A percentile compares a stretch with the other conserved stretches of the same genome.
Conservation (phyloP, 2,797 vertebrate genomes). For the Ibycter americanus region DNA sequence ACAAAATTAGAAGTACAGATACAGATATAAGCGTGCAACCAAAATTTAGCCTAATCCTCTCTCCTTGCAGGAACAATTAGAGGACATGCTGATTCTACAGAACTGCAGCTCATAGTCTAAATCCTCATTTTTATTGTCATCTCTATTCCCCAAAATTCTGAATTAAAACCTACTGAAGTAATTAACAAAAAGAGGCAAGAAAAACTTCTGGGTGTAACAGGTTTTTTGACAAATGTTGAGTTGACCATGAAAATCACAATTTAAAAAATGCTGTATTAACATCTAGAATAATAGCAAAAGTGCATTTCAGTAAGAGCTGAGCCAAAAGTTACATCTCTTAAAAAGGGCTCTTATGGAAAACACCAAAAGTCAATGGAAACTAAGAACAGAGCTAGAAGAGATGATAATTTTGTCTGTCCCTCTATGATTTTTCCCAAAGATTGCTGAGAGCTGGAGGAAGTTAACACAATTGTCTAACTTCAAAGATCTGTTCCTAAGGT, state of each 20-base stretch:
- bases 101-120: not conserved
- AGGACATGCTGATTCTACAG: not conserved
- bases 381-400: not conserved
- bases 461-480: not conserved
- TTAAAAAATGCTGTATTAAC: not conserved
- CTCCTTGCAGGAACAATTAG: not conserved
- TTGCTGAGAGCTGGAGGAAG: not conserved
- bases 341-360: not conserved
- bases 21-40: not conserved
- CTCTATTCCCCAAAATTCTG: not conserved
- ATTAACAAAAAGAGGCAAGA: not conserved
- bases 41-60: not conserved
- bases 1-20: not conserved
- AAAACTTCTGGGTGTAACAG: not conserved
- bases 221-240: not conserved
- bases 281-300: not conserved
- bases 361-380: not conserved
- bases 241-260: not conserved
- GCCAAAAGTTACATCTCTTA: not conserved
- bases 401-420: not conserved
- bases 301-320: not conserved
- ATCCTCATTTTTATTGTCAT: not conserved
- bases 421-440: not conserved
- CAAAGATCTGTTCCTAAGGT: not conserved
- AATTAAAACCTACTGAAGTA: not conserved